These are phyloP conservation scores for Drosophila pandora DNA, from an alignment of 1,140 invertebrate genomes.

Conservation along the genomic window DNA sequence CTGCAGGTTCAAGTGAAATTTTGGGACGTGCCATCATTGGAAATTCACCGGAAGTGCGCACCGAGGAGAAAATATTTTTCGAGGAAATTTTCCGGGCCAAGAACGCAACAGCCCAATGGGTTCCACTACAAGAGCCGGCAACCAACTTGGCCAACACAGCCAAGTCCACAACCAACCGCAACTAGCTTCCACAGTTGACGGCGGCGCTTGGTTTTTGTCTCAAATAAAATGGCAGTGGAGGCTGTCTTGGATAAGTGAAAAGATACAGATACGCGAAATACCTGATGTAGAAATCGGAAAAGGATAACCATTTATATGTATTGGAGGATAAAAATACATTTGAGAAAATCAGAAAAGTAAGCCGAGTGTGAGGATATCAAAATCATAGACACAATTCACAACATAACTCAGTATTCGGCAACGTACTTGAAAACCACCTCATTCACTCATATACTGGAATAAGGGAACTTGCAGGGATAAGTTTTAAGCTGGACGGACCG, in stretches of 20 bases:
- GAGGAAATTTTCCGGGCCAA: constrained; percentile 85
- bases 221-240: constrained; percentile 1
- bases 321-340: background rate
- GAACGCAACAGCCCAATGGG: constrained; percentile 86
- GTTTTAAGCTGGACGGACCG: constrained; percentile 28
- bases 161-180: constrained; percentile 58
- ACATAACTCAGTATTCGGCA: background rate
- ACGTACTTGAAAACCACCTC: background rate
- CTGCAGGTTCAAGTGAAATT: constrained; percentile 84
- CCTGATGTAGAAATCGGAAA: background rate
- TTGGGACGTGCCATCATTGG: constrained; percentile 85
- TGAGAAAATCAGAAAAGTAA: background rate
- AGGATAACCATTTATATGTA: background rate
- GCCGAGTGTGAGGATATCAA: background rate
- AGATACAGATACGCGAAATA: background rate
- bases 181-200: constrained; percentile 45
- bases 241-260: constrained; percentile 18
- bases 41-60: constrained; percentile 83
- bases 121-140: constrained; percentile 83
- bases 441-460: constrained; percentile 18
- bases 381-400: background rate
- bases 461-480: constrained; percentile 53
- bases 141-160: constrained; percentile 56
- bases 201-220: constrained; percentile 33
- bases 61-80: constrained; percentile 85